phyloP scores from a whole-genome alignment of 2,797 vertebrate genomes.

The Megalops cyprinoides region DNA sequence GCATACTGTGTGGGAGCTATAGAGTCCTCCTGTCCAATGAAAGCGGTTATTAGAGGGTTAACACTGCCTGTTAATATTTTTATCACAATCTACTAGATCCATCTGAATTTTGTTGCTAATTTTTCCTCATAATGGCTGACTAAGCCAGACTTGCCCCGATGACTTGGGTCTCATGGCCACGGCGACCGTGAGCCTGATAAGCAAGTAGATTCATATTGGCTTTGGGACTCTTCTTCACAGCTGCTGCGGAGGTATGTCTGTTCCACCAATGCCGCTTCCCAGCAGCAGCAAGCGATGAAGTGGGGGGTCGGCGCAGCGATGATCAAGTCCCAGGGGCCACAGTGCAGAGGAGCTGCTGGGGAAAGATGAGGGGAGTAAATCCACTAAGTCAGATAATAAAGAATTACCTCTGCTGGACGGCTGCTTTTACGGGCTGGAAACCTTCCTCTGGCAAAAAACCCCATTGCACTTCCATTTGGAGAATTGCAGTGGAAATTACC shows the following conservation, averaged over 20 bases:
- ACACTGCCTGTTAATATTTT: background rate
- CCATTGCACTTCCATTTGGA: background rate
- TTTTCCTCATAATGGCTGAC: background rate
- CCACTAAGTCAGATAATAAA: constrained; percentile 1
- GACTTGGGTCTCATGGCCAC: background rate
- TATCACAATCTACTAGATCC: background rate
- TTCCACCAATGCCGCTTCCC: background rate
- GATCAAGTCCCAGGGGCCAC: constrained; percentile 32
- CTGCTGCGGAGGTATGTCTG: background rate
- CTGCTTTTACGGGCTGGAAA: constrained; percentile 51
- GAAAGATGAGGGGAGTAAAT: constrained; percentile 18
- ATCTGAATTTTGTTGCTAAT: background rate
- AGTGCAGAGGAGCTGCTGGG: constrained; percentile 25
- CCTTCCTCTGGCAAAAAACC: constrained; percentile 35
- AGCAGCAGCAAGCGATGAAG: constrained; percentile 32
- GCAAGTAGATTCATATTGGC: constrained; percentile 6
- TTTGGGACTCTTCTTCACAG: background rate
- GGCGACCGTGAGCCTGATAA: constrained; percentile 1
- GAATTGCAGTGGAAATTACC: constrained; percentile 15
- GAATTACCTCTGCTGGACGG: constrained; percentile 51
- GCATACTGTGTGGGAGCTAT: too few species aligned
- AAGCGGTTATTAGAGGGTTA: background rate
- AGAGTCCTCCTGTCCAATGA: background rate
- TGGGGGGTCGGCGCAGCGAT: constrained; percentile 19
- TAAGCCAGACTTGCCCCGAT: background rate